Base-by-base conservation (phyloP, 2,797 vertebrate genomes). In the Eulemur rubriventer region DNA sequence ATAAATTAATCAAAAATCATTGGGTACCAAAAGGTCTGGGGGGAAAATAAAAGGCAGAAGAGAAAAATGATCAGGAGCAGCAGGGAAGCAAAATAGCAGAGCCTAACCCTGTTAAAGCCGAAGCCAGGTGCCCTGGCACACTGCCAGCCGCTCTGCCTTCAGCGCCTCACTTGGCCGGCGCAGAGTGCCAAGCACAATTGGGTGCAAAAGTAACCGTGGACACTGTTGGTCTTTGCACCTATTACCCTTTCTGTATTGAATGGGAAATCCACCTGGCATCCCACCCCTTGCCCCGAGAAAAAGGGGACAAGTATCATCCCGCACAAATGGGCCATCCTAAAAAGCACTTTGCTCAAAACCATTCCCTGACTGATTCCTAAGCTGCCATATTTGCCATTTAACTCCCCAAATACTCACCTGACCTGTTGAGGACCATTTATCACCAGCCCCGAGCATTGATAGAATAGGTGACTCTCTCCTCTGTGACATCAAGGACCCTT, bases 1-100 rank as follows among this genome's bases (percentile, higher is more conserved):
- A 99, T 99, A 98, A 98, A 98, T 98, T 98, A 99, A 98, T 98
- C 91, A 98, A 98, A 98, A 98, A 98, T 98, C 98, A 98, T 91
- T 97, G 91, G 92, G 75, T 98, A 98, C 95, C 97, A 98, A 95
- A 95, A 97, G 95, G 97, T 97, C 96, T 98, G 88, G 69, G 91
- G 97, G 41, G 81, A 95, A 96, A 91, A 98, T 96, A 96, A 91
- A 96, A 76, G 82, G 97, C 82, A 97, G 73, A 96, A 92, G 98
- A 98, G 72, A 95, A 98, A 98, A 98, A 96, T 94, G 96, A 95
- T 79, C 81, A 86, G 81, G 83, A 96, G 28, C 57, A 92, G 93
- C 89, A 97, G 87, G 92, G 57, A 94, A 94, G 87, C 95, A 95
- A 93, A 98, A 84, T 48, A 94, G 52, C 83, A 89, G 81, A 70